phyloP scores from a whole-genome alignment of 2,113 vertebrate species.

The Carassius carassius region DNA sequence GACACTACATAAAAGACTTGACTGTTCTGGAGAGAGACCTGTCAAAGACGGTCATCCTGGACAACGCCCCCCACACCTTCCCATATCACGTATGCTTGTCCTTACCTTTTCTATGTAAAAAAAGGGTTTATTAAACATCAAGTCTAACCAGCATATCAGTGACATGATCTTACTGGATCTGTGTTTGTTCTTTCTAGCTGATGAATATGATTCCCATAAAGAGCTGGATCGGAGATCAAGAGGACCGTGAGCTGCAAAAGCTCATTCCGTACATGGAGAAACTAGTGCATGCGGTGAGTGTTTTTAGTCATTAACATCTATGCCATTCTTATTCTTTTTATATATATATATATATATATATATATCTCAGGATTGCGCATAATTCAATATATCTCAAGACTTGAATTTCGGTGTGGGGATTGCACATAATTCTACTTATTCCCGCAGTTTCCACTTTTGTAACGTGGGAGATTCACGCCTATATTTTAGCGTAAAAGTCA shows the following conservation, averaged over 20 bases:
- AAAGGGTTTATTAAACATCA: not conserved
- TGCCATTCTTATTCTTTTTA: too few relatives aligned
- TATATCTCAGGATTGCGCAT: too few relatives aligned
- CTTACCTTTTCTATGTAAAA: not conserved
- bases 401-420: too few relatives aligned
- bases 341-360: too few relatives aligned
- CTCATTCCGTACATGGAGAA: slow-evolving; percentile 74
- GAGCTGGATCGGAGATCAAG: slow-evolving; percentile 73
- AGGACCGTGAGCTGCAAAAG: slow-evolving; percentile 75
- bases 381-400: too few relatives aligned
- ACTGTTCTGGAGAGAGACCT: slow-evolving; percentile 75
- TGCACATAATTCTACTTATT: too few relatives aligned
- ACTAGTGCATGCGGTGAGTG: slow-evolving; percentile 72
- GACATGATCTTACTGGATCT: not conserved
- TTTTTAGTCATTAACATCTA: not conserved
- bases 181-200: slow-evolving; percentile 65
- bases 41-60: slow-evolving; percentile 78
- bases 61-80: slow-evolving; percentile 77
- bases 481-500: too few relatives aligned
- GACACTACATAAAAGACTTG: slow-evolving; percentile 86
- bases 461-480: too few relatives aligned
- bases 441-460: too few relatives aligned
- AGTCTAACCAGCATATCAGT: not conserved
- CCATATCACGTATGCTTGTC: slow-evolving; percentile 73
- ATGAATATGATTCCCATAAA: slow-evolving; percentile 78